phyloP scores from a whole-genome alignment of 1,140 invertebrate genomes.

The Hycleus phaleratus region DNA sequence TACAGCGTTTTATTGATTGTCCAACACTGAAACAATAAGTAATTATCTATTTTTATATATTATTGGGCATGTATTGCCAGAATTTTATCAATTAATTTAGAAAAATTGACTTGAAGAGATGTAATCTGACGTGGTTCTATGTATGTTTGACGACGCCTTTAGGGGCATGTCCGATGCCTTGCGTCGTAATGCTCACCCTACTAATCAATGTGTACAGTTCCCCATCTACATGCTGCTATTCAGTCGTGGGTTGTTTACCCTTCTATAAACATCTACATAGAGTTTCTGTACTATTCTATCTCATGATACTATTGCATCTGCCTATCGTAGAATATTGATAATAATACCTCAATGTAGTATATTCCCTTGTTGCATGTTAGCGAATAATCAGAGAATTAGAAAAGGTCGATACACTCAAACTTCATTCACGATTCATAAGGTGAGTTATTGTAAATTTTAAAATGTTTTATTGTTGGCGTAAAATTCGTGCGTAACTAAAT shows the following conservation, averaged over 20 bases:
- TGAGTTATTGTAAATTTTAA: not conserved
- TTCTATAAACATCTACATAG: not conserved
- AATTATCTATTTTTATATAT: too few relatives aligned
- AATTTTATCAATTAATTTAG: too few relatives aligned
- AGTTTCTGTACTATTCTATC: too few relatives aligned
- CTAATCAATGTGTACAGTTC: conserved; percentile 10
- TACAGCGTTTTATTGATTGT: too few relatives aligned
- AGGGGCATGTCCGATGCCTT: not conserved
- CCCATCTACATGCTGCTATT: conserved; percentile 3
- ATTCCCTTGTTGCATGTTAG: conserved; percentile 5
- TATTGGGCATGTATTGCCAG: too few relatives aligned
- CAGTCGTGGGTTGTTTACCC: conserved; percentile 3
- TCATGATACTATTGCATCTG: not conserved
- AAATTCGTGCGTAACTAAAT: too few relatives aligned
- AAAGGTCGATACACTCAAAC: conserved; percentile 12
- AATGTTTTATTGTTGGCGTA: too few relatives aligned
- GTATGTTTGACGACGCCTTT: too few relatives aligned
- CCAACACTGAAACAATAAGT: too few relatives aligned
- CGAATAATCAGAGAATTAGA: conserved; percentile 1
- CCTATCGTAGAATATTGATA: not conserved
- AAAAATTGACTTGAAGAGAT: too few relatives aligned
- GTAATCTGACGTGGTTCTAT: too few relatives aligned
- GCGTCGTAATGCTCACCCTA: conserved; percentile 7
- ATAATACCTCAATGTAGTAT: not conserved
- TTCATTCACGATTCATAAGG: not conserved